Base-by-base conservation (phyloP, 2,888 invertebrate genomes). In the Plagiodera versicolora region DNA sequence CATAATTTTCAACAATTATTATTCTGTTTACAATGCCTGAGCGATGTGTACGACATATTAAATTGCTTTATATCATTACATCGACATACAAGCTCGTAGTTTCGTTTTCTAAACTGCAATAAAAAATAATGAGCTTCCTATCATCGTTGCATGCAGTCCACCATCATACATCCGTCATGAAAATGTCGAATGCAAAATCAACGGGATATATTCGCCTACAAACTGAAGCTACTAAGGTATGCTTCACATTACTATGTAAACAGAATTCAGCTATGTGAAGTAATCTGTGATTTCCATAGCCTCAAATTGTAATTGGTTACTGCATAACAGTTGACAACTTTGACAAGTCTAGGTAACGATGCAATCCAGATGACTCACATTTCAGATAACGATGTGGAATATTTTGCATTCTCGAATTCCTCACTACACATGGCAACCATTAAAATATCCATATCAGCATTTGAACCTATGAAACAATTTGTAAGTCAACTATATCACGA, bases 41-140 rank as follows among this genome's bases (percentile, higher is more conserved):
- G 61, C 63, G 63, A 63, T 62, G 56, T 61, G 63, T 64, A 55
- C 59, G 60, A 64, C 62, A 64, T 67, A 63, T 58, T 60, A 67
- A 67, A 67, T 66, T 66, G 61, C 63, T 59, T 61, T 63, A 61
- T 66, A 63, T 66, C 65, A 53, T 67, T 60, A 59, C 61, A 63
- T 64, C 64, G 61, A 67, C 63, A 60, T 58, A 59, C 58, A 67
- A 67, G 64, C 64, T 63, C 58, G 49, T 51, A 49, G 56, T 60
- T 65, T 54, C 58, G 48, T 61, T 62, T 60, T 61, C 53, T 58
- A 47, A 54, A 56, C 39, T 47, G 62, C 58, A 61, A 59, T 63
- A 58, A 60, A 60, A 60, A 57, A 60, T 63, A 60, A 63, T 60
- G 52, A 50, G 49, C 54, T 56, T 32, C 35, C 39, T 35, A 52